A percentile compares a stretch with the other conserved stretches of the same genome.
These are phyloP conservation scores for Vanessa atalanta DNA, from an alignment of 1,140 invertebrate genomes.

Conservation along the genomic window DNA sequence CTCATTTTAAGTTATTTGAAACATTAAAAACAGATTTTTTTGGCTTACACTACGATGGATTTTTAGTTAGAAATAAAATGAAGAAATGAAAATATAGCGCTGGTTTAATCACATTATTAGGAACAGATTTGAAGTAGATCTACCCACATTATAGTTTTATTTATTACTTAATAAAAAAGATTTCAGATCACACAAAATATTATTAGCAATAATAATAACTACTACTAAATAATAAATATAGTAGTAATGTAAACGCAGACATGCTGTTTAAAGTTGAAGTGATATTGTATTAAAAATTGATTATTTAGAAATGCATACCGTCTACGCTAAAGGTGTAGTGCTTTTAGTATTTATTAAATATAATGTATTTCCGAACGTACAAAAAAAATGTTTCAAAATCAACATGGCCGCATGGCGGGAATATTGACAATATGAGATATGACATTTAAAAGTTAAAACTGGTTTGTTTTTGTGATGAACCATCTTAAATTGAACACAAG, in stretches of 20 bases:
- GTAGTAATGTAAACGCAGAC: too few species aligned
- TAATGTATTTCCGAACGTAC: not conserved
- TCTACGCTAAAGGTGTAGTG: too few species aligned
- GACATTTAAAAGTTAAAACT: not conserved
- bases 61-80: slow-evolving; percentile 67
- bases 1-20: slow-evolving; percentile 72
- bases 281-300: not conserved
- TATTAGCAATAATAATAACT: too few species aligned
- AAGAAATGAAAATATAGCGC: slow-evolving; percentile 33
- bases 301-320: too few species aligned
- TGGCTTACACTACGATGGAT: slow-evolving; percentile 48
- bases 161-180: not conserved
- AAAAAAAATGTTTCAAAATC: not conserved
- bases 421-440: slow-evolving; percentile 8
- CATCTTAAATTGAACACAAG: not conserved
- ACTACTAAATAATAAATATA: too few species aligned
- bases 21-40: slow-evolving; percentile 58
- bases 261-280: too few species aligned
- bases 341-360: too few species aligned
- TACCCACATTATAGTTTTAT: slow-evolving; percentile 48
- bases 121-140: slow-evolving; percentile 17
- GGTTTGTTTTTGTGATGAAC: slow-evolving; percentile 23
- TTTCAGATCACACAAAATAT: not conserved
- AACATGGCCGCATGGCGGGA: slow-evolving; percentile 26
- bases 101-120: slow-evolving; percentile 20